Evolutionary conservation across 2,888 invertebrate species (phyloP).

Genomic region (Drosophila demipolita): DNA sequence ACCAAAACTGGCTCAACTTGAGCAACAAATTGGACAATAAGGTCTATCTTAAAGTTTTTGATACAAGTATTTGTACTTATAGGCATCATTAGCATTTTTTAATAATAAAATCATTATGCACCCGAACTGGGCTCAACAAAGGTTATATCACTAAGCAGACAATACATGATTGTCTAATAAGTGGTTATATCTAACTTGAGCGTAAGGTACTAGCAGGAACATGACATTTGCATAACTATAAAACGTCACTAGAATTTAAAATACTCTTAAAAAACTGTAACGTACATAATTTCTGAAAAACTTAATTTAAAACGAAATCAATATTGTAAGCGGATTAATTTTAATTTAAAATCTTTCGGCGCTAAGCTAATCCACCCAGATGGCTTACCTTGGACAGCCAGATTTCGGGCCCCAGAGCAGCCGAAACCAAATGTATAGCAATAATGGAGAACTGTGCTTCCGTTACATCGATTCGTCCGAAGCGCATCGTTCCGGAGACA

Average conservation of each 20-base stretch:
- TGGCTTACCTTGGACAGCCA: slow-evolving; percentile 91
- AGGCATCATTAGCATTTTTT: slow-evolving; percentile 18
- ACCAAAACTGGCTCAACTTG: slow-evolving; percentile 37
- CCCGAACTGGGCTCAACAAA: slow-evolving; percentile 12
- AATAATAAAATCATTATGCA: slow-evolving; percentile 3
- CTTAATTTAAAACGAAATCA: slow-evolving; percentile 24
- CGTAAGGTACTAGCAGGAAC: slow-evolving; percentile 9
- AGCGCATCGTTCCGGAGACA: slow-evolving; percentile 96
- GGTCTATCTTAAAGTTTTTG: slow-evolving; percentile 21
- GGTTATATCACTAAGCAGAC: slow-evolving; percentile 6
- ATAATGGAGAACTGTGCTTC: slow-evolving; percentile 99
- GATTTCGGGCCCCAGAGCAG: slow-evolving; percentile 93
- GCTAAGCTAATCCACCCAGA: slow-evolving; percentile 21
- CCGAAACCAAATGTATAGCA: slow-evolving; percentile 93
- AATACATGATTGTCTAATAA: not conserved
- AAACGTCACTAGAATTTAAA: slow-evolving; percentile 1
- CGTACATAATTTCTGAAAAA: slow-evolving; percentile 36
- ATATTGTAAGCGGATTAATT: slow-evolving; percentile 1
- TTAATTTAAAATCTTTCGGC: not conserved
- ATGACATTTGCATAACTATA: slow-evolving; percentile 15
- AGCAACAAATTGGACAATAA: slow-evolving; percentile 5
- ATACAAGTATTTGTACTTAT: not conserved
- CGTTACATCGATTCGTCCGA: slow-evolving; percentile 98
- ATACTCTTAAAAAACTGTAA: slow-evolving; percentile 44
- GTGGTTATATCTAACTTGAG: slow-evolving; percentile 4